Evolutionary conservation across 2,888 invertebrate genomes (phyloP).

Genomic region (Drosophila subquinaria): DNA sequence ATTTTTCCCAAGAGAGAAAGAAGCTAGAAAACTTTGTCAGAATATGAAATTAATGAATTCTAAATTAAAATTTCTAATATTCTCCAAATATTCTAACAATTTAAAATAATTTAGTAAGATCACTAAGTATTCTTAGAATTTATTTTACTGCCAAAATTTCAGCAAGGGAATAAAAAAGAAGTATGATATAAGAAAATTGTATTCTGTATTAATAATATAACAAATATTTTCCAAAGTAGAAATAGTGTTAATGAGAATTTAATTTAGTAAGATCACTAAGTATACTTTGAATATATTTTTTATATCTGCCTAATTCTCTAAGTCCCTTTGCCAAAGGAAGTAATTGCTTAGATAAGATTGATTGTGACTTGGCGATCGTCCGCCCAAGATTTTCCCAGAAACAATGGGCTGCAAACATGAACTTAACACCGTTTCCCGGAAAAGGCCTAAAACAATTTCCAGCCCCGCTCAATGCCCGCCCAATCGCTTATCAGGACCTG

Average conservation of each 20-base stretch:
- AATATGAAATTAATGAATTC: no score
- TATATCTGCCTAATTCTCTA: background rate
- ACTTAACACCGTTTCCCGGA: conserved; percentile 75
- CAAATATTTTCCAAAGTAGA: background rate
- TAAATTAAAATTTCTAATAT: no score
- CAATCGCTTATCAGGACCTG: conserved; percentile 51
- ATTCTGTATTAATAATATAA: background rate
- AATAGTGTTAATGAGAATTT: background rate
- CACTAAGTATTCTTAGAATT: no score
- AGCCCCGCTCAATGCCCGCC: conserved; percentile 34
- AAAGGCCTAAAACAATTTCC: conserved; percentile 65
- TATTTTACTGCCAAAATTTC: background rate
- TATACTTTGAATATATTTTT: background rate
- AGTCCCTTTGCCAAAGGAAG: conserved; percentile 35
- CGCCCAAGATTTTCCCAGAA: conserved; percentile 66
- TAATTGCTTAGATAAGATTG: conserved; percentile 33
- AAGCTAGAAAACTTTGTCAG: no score
- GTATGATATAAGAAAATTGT: background rate
- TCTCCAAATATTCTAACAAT: no score
- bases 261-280: background rate
- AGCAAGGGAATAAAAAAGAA: background rate
- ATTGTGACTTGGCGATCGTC: conserved; percentile 28
- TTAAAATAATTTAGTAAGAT: no score
- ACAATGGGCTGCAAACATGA: conserved; percentile 74
- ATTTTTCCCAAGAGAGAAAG: no score